phyloP scores from a whole-genome alignment of 2,888 invertebrate species.

The Scaptomyza polygonia region DNA sequence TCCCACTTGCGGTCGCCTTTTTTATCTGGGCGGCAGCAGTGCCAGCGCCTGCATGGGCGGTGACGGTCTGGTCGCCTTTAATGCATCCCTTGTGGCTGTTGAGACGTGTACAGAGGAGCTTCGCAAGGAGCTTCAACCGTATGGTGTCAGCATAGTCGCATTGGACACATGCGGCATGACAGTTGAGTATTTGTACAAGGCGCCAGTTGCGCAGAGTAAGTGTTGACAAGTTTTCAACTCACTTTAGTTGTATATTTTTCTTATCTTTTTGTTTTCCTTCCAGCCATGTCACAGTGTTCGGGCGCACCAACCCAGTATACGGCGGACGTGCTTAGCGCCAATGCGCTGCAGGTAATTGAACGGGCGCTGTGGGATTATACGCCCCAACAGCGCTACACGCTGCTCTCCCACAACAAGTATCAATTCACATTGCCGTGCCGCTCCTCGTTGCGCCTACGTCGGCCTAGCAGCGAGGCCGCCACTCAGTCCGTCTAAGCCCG shows the following conservation, averaged over 20 bases:
- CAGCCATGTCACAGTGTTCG: slow-evolving; percentile 84
- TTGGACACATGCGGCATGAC: slow-evolving; percentile 89
- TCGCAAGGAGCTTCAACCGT: slow-evolving; percentile 88
- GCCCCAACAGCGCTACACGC: slow-evolving; percentile 85
- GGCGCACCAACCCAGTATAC: slow-evolving; percentile 88
- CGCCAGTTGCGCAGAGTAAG: slow-evolving; percentile 86
- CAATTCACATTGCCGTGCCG: slow-evolving; percentile 84
- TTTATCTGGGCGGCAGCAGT: slow-evolving; percentile 87
- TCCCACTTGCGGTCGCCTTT: slow-evolving; percentile 87
- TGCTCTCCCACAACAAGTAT: slow-evolving; percentile 83
- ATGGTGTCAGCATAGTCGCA: slow-evolving; percentile 90
- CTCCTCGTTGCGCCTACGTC: slow-evolving; percentile 82
- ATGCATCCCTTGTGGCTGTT: slow-evolving; percentile 89
- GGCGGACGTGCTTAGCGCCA: slow-evolving; percentile 87
- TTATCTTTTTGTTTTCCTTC: background rate
- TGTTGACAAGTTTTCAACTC: slow-evolving; percentile 27
- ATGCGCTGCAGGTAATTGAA: slow-evolving; percentile 87
- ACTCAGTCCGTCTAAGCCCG: slow-evolving; percentile 69
- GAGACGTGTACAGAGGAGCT: slow-evolving; percentile 92
- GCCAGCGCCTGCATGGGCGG: slow-evolving; percentile 76
- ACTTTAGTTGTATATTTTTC: background rate
- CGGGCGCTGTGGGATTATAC: slow-evolving; percentile 87
- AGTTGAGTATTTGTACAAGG: slow-evolving; percentile 88
- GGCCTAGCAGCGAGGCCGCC: slow-evolving; percentile 56
- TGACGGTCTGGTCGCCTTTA: slow-evolving; percentile 86